phyloP scores from a whole-genome alignment of 2,888 invertebrate species.

The Myopa testacea region DNA sequence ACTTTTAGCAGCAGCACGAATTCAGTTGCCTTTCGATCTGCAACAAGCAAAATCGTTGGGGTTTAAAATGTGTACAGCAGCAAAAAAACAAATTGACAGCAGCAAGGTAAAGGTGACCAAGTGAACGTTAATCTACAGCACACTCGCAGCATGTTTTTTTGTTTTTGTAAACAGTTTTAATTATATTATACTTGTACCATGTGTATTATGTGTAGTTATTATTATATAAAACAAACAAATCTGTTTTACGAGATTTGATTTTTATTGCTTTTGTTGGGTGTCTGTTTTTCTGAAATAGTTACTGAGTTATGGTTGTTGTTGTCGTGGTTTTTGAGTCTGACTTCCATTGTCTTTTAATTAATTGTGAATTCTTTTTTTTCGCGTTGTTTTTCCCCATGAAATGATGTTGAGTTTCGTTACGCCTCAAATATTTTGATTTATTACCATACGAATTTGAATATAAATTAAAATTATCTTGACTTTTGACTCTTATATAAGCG shows the following conservation, averaged over 20 bases:
- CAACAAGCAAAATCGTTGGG: neutral
- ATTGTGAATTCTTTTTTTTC: neutral
- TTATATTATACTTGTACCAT: no score
- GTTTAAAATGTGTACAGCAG: neutral
- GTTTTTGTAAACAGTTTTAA: neutral
- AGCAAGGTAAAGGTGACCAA: constrained; percentile 28
- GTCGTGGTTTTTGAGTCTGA: no score
- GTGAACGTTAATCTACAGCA: constrained; percentile 1
- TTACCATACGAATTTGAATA: no score
- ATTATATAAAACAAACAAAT: neutral
- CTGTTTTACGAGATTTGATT: neutral
- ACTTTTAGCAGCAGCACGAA: no score
- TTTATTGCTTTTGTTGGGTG: neutral
- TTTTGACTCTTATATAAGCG: no score
- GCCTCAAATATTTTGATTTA: constrained; percentile 15
- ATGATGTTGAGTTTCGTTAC: constrained; percentile 1
- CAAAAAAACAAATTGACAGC: neutral
- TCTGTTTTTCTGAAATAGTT: neutral
- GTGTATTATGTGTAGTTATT: neutral
- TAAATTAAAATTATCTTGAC: no score
- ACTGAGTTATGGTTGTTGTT: neutral
- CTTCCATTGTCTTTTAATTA: neutral
- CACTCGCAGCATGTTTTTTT: neutral
- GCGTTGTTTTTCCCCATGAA: neutral
- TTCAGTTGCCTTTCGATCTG: neutral